Conservation (phyloP, 1,140 invertebrate species). For the Prorops nasuta region DNA sequence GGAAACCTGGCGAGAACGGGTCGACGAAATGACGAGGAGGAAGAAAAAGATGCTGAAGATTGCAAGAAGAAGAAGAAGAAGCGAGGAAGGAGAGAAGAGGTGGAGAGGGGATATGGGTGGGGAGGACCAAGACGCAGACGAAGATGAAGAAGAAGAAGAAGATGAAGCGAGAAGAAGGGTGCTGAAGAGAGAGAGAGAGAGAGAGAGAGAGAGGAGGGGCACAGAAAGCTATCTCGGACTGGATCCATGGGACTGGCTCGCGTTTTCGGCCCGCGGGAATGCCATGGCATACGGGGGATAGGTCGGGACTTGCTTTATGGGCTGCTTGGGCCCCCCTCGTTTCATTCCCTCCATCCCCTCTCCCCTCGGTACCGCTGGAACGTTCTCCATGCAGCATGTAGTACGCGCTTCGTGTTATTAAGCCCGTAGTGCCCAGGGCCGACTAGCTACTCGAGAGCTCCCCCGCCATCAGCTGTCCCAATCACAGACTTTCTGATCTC, state of each 20-base stretch:
- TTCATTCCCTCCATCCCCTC: background rate
- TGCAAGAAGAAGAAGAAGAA: background rate
- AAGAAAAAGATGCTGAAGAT: background rate
- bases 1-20: no score
- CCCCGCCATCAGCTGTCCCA: no score
- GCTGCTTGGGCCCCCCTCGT: slow-evolving; percentile 1
- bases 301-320: slow-evolving; percentile 25
- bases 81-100: slow-evolving; percentile 14
- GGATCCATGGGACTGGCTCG: slow-evolving; percentile 15
- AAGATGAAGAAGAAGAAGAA: slow-evolving; percentile 11
- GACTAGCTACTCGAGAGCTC: no score
- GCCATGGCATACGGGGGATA: slow-evolving; percentile 24
- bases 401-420: background rate
- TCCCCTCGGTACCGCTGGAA: slow-evolving; percentile 8
- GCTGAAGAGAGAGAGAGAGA: background rate
- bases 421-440: no score
- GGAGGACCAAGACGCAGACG: slow-evolving; percentile 3
- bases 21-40: no score
- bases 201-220: background rate
- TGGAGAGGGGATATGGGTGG: slow-evolving; percentile 9
- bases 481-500: no score
- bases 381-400: slow-evolving; percentile 8
- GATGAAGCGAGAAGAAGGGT: slow-evolving; percentile 5
- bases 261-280: slow-evolving; percentile 28
- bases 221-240: slow-evolving; percentile 1